Conservation (phyloP, 2,113 vertebrate genomes). For the Macquaria ambigua region DNA sequence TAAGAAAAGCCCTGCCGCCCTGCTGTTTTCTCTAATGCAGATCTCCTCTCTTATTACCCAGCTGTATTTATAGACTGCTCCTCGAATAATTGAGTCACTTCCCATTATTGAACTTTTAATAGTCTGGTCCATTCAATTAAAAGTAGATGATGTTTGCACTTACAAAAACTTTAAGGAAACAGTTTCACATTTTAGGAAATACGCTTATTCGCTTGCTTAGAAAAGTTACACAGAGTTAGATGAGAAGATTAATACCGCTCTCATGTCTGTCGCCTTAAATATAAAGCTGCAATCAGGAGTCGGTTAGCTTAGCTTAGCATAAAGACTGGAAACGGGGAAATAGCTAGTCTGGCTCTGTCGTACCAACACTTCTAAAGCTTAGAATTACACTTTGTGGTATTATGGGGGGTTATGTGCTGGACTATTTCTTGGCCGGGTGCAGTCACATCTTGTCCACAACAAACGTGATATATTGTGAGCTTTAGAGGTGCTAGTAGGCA, state of each 20-base stretch:
- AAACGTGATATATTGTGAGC: neutral
- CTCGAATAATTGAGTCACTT: constrained; percentile 53
- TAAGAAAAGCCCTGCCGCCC: constrained; percentile 11
- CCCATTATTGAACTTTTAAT: constrained; percentile 40
- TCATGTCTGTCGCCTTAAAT: neutral
- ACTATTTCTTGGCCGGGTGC: neutral
- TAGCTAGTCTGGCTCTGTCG: neutral
- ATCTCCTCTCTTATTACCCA: constrained; percentile 45
- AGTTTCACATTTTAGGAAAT: neutral
- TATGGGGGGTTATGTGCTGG: neutral
- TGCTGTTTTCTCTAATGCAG: constrained; percentile 36
- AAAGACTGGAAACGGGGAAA: neutral
- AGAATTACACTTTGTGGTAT: neutral
- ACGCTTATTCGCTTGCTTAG: neutral
- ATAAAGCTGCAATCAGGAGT: neutral
- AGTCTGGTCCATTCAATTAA: constrained; percentile 53
- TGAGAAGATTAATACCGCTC: neutral
- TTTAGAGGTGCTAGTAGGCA: neutral
- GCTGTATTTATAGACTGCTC: constrained; percentile 52
- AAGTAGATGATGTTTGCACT: constrained; percentile 27
- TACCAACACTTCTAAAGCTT: neutral
- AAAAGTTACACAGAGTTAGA: neutral
- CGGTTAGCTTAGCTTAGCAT: neutral
- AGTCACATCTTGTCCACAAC: neutral
- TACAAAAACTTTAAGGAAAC: constrained; percentile 20